Evolutionary conservation across 2,113 vertebrate genomes (phyloP), one percentile per base, ranked within the genome.

Genomic region (Ophiodon elongatus): DNA sequence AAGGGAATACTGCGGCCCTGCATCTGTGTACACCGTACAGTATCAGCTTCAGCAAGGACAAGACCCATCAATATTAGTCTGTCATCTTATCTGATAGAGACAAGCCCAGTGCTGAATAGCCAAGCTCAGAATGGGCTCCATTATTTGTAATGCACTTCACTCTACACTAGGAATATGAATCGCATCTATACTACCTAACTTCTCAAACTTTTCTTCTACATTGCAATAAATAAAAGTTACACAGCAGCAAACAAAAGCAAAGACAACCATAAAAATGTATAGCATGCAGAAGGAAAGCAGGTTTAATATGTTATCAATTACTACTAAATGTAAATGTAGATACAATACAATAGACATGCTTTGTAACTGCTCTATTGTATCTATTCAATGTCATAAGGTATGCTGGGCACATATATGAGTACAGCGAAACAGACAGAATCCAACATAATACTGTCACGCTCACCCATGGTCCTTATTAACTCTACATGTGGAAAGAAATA

Each of bases 41-140:
- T 91, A 91, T 87, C 83, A 88, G 82, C 84, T 31, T 23, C n/a
- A 83, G 80, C 92, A 92, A 93, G 90, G 92, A 93, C 91, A 85
- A 63, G 83, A 83, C 54, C 82, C 87, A 93, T 95, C 93, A 90
- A 94, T 94, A 93, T 91, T 69, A 82, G 76, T 89, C 91, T 92
- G 82, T 90, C 92, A 92, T 90, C 66, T 91, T 84, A 79, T 93
- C 89, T 92, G 86, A 93, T 91, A 83, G 85, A 90, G 92, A 93
- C 90, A 64, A 92, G 83, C 88, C 52, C 62, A 70, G 50, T 88
- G 91, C 90, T 94, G 92, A 92, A 88, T 93, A 85, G 72, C 80
- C 85, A 75, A 69, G 23, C 81, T 85, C 39, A 78, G 83, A 85
- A 66, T 52, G 14, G 33, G 76, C 27, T 57, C 25, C 13, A n/a